Conservation (phyloP, 1,140 invertebrate species). For the Araneus ventricosus region DNA sequence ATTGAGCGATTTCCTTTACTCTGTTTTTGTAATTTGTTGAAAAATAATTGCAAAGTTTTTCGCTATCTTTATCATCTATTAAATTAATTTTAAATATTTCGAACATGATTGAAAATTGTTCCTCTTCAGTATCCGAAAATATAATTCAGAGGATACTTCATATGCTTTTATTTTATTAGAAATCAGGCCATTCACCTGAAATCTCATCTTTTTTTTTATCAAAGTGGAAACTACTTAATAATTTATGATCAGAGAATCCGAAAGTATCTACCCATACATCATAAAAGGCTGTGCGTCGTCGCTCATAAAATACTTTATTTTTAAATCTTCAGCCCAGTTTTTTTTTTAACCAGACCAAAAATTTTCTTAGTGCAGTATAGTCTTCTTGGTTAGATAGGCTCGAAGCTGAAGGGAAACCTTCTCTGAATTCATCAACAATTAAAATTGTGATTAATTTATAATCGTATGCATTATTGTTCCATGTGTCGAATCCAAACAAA, state of each 20-base stretch:
- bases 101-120: background rate
- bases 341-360: background rate
- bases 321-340: background rate
- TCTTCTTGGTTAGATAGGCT: background rate
- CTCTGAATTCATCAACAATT: constrained; percentile 30
- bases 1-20: background rate
- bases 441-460: constrained; percentile 58
- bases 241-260: too few species aligned
- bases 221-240: background rate
- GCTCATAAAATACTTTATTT: background rate
- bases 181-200: background rate
- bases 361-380: background rate
- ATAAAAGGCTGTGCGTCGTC: background rate
- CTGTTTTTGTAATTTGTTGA: background rate
- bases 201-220: background rate
- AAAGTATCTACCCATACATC: background rate
- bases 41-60: background rate
- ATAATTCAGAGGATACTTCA: background rate
- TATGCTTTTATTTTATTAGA: too few species aligned
- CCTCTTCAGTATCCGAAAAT: background rate
- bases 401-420: constrained; percentile 20
- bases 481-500: constrained; percentile 57
- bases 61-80: background rate
- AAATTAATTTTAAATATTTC: background rate
- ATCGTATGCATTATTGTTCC: constrained; percentile 41